Conservation (phyloP, 2,888 invertebrate genomes). For the Strigamia transsilvanica region DNA sequence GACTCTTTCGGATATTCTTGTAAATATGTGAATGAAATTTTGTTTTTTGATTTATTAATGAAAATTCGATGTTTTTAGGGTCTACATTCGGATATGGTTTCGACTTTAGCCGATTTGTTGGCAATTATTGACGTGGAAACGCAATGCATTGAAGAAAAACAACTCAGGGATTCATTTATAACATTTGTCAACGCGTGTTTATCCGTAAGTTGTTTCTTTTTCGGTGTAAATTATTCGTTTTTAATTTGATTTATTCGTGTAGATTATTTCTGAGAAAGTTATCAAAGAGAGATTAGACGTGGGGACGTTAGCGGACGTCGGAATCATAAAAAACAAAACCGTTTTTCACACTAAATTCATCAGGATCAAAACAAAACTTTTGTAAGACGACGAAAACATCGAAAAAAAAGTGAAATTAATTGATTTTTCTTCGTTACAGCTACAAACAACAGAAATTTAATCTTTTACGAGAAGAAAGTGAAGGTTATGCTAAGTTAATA, state of each 20-base stretch:
- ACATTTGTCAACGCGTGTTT: conserved; percentile 61
- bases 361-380: conserved; percentile 96
- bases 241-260: neutral
- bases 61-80: conserved; percentile 66
- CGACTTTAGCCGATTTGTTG: conserved; percentile 83
- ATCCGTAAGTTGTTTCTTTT: conserved; percentile 55
- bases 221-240: neutral
- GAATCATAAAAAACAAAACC: conserved; percentile 85
- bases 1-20: conserved; percentile 78
- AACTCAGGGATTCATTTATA: conserved; percentile 74
- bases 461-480: conserved; percentile 97
- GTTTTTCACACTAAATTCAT: conserved; percentile 91
- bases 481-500: conserved; percentile 96
- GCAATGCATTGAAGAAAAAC: conserved; percentile 72
- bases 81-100: conserved; percentile 80
- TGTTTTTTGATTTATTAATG: neutral
- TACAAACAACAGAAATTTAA: conserved; percentile 99
- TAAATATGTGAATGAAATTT: conserved; percentile 65
- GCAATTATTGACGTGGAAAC: conserved; percentile 84
- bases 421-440: conserved; percentile 69
- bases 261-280: conserved; percentile 74
- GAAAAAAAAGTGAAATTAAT: neutral
- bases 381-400: conserved; percentile 76
- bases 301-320: conserved; percentile 90
- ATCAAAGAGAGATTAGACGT: conserved; percentile 92